A percentile compares a stretch with the other conserved stretches of the same genome.
Evolutionary conservation across 2,797 vertebrate species (phyloP).

Genomic region (Okamejei kenojei): DNA sequence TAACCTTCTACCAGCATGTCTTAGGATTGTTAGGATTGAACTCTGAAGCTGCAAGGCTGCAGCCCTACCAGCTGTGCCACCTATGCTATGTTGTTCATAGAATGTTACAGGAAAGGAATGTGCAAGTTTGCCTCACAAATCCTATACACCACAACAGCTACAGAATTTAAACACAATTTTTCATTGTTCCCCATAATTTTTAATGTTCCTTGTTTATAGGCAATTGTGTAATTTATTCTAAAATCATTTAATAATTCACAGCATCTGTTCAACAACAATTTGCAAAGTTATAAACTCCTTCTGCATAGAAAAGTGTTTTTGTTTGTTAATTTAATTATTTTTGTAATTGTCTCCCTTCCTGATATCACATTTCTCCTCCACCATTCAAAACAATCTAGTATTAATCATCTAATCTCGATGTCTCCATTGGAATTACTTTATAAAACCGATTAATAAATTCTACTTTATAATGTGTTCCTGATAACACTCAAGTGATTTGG

Average conservation of each 20-base stretch:
- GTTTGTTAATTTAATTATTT: background rate
- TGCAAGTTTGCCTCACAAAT: no score
- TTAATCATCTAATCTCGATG: background rate
- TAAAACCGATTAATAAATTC: background rate
- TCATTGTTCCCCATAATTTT: background rate
- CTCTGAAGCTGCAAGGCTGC: no score
- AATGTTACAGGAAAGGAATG: no score
- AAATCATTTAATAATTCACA: background rate
- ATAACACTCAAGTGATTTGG: background rate
- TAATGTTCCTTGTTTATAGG: background rate
- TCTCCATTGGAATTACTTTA: background rate
- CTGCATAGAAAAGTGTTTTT: background rate
- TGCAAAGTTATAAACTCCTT: background rate
- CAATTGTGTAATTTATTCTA: background rate
- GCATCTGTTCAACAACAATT: background rate
- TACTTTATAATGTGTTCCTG: background rate
- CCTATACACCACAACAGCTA: no score
- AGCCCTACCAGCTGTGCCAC: no score
- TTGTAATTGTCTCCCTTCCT: background rate
- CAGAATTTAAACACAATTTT: background rate
- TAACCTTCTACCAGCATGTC: no score
- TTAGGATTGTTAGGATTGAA: no score
- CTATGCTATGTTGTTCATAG: no score
- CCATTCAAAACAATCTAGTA: background rate
- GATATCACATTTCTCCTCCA: background rate